Evolutionary conservation across 30 jellyfish, hydroid and myxozoan species (phyloP), one percentile per base, ranked within the genome.

Genomic region (Turritopsis rubra): DNA sequence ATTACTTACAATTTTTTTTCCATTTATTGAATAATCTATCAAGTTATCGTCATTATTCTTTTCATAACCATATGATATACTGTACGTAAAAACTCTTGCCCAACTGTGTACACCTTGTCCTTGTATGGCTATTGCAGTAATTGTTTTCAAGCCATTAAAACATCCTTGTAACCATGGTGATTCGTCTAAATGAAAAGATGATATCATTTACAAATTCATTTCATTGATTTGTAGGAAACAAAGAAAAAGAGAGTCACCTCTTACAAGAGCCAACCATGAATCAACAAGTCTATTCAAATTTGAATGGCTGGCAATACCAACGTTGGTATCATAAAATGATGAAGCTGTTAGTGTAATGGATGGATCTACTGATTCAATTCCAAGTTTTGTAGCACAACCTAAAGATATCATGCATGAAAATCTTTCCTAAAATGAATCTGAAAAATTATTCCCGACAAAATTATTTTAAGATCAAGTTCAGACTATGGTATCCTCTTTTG

Each of bases 111-210:
- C 25, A n/a, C 85, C 85, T 1, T 77, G 85, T 16, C 85, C 85
- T 29, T 77, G 85, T 1, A 77, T 22, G 18, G 85, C 85, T 0
- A 77, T 52, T 16, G 85, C 85, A 1, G 24, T 29, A 18, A 77
- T 60, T 0, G 72, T 30, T 77, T 24, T 53, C 13, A 1, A 0
- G 18, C n/a, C 7, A 26, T 24, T 0, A 29, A 77, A 77, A 52
- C 85, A 77, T 29, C n/a, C 71, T 77, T 77, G 85, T 26, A 26
- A 16, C 85, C 85, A 77, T 18, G 85, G 85, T 4, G n/a, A 5
- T 16, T 29, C 24, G 53, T 77, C 85, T 77, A 27, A 30, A 77
- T 26, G 29, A 29, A 77, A 20, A 77, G 1, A 8, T 7, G 17
- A 1, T 0, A 68, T 7, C 8, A 68, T 68, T 27, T 68, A 27